Conservation (phyloP, 2,797 vertebrate genomes). For the Argya squamiceps region DNA sequence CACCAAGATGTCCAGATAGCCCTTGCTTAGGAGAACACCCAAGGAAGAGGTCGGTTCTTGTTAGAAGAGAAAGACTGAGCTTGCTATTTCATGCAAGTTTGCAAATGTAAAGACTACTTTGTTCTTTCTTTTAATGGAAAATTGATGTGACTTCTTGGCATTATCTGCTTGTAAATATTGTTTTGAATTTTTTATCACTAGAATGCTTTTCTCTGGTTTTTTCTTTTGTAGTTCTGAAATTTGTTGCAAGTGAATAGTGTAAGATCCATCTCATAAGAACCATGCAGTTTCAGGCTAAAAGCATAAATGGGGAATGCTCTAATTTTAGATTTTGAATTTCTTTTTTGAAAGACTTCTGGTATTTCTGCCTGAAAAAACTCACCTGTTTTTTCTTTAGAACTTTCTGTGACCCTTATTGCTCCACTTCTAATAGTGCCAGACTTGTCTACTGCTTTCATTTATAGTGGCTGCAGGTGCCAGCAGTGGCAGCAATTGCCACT, state of each 20-base stretch:
- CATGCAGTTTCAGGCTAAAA: not conserved
- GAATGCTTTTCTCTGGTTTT: not conserved
- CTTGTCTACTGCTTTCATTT: rapidly evolving
- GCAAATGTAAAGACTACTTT: not conserved
- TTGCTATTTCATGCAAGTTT: not conserved
- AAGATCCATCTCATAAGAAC: not conserved
- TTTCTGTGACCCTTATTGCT: not conserved
- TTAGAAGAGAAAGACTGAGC: not conserved
- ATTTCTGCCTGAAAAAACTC: not conserved
- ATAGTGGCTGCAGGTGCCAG: not conserved
- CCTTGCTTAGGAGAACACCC: not conserved
- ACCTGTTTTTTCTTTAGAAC: not conserved
- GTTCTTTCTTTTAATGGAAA: not conserved
- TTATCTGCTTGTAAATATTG: not conserved
- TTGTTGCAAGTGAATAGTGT: not conserved
- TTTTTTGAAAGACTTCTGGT: not conserved
- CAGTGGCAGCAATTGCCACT: not conserved
- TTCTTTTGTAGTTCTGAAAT: not conserved
- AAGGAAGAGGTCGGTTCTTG: not conserved
- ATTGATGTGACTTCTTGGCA: not conserved
- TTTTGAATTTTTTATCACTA: not conserved
- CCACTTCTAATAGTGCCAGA: not conserved
- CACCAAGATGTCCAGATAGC: not conserved
- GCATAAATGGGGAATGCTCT: not conserved
- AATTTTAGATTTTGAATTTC: not conserved